Conservation (phyloP, 1,140 invertebrate species). For the Diuraphis noxia region DNA sequence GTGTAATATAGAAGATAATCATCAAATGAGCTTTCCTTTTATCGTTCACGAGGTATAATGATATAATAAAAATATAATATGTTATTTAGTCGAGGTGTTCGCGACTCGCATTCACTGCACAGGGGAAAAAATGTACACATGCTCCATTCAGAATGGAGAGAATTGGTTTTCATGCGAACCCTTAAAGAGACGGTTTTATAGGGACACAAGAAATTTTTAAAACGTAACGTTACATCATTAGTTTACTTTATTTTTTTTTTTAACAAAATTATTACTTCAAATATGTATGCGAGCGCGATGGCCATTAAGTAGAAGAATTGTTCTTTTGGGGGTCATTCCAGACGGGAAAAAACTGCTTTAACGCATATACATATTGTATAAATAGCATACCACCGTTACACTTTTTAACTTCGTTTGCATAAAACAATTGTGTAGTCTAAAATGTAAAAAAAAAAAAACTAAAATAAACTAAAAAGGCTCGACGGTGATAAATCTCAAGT, state of each 20-base stretch:
- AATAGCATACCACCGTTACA: slow-evolving; percentile 26
- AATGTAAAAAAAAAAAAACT: not conserved
- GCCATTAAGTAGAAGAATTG: slow-evolving; percentile 32
- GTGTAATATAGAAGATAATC: too few relatives aligned
- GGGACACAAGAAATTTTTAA: not conserved
- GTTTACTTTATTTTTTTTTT: not conserved
- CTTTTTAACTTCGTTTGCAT: slow-evolving; percentile 48
- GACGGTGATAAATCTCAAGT: slow-evolving; percentile 36
- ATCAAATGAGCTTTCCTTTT: not conserved
- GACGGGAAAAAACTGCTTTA: slow-evolving; percentile 28
- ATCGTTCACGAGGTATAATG: not conserved
- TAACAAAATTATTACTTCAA: slow-evolving; percentile 3
- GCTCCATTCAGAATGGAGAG: not conserved
- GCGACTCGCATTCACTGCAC: not conserved
- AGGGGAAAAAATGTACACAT: not conserved
- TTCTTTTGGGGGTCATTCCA: slow-evolving; percentile 34
- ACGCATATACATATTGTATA: slow-evolving; percentile 10
- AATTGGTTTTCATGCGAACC: not conserved
- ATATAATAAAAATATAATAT: not conserved
- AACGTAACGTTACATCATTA: not conserved
- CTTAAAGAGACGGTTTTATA: not conserved
- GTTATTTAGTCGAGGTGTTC: not conserved
- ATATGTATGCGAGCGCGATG: not conserved
- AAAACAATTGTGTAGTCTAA: slow-evolving; percentile 35
- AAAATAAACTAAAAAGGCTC: slow-evolving; percentile 1